Percentiles rank a stretch among this genome's conserved stretches.
These are phyloP conservation scores for Papilio dardanus DNA, from an alignment of 1,140 invertebrate species.

Conservation along the genomic window DNA sequence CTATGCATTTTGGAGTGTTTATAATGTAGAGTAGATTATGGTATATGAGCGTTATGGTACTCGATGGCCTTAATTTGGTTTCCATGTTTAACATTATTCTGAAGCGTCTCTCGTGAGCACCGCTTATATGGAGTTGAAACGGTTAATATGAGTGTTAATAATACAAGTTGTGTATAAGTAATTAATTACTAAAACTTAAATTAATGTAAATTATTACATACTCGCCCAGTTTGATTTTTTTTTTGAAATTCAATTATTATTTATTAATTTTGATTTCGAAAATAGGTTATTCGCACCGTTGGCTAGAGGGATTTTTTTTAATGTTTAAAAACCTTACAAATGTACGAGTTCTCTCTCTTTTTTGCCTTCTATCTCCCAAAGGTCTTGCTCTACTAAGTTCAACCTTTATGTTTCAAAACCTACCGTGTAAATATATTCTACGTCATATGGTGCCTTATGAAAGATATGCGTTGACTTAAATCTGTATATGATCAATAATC, in stretches of 20 bases:
- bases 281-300: background rate
- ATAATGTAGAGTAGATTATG: conserved; percentile 8
- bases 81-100: background rate
- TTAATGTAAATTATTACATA: background rate
- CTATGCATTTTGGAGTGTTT: background rate
- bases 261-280: background rate
- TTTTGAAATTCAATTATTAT: background rate
- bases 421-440: background rate
- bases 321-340: background rate
- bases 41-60: background rate
- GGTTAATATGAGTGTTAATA: background rate
- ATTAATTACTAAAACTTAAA: background rate
- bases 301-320: background rate
- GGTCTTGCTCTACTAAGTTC: conserved; percentile 14
- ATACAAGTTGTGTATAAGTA: background rate
- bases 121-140: background rate
- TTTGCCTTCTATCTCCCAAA: conserved; percentile 1
- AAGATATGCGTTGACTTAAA: background rate
- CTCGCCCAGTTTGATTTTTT: too few relatives aligned
- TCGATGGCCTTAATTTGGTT: background rate
- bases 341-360: background rate
- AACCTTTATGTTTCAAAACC: background rate
- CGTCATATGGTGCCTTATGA: background rate
- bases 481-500: too few relatives aligned
- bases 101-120: background rate